A percentile compares a stretch with the other conserved stretches of the same genome.
phyloP scores from a whole-genome alignment of 2,113 vertebrate genomes.

The Noturus placidus region DNA sequence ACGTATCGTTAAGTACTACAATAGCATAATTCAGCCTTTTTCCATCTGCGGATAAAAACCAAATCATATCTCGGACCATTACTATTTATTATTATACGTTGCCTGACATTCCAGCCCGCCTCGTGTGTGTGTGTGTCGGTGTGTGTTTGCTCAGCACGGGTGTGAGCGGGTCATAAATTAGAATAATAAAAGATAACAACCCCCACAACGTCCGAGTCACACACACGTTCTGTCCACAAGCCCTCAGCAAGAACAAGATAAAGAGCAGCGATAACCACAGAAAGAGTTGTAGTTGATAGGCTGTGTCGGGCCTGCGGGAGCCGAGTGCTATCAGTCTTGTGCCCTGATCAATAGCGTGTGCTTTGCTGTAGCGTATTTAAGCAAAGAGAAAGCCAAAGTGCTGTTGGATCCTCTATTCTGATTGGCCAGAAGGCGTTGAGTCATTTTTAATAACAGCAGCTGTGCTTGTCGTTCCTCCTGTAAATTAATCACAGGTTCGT shows the following conservation, averaged over 20 bases:
- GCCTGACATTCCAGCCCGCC: conserved; percentile 44
- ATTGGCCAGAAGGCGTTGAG: no score
- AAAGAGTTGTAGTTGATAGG: neutral
- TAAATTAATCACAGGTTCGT: neutral
- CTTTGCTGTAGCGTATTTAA: conserved; percentile 7
- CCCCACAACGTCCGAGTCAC: conserved; percentile 29
- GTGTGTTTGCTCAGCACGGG: conserved; percentile 63
- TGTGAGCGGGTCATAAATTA: conserved; percentile 53
- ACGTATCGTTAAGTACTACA: neutral
- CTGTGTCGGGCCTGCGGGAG: neutral
- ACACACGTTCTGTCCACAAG: conserved; percentile 34
- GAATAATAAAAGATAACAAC: conserved; percentile 46
- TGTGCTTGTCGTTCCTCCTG: neutral
- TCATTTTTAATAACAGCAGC: neutral
- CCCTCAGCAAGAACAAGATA: conserved; percentile 9
- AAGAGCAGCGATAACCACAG: neutral
- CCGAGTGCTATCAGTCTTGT: neutral
- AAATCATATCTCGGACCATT: conserved; percentile 1
- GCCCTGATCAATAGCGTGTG: neutral
- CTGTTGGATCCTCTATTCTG: neutral
- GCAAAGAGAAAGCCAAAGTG: neutral
- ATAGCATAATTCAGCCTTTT: neutral
- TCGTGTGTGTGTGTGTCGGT: conserved; percentile 51
- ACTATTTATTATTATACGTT: conserved; percentile 44
- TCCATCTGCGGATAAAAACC: neutral